These are phyloP conservation scores for Karalla daura DNA, from an alignment of 2,797 vertebrate species.

Conservation along the genomic window DNA sequence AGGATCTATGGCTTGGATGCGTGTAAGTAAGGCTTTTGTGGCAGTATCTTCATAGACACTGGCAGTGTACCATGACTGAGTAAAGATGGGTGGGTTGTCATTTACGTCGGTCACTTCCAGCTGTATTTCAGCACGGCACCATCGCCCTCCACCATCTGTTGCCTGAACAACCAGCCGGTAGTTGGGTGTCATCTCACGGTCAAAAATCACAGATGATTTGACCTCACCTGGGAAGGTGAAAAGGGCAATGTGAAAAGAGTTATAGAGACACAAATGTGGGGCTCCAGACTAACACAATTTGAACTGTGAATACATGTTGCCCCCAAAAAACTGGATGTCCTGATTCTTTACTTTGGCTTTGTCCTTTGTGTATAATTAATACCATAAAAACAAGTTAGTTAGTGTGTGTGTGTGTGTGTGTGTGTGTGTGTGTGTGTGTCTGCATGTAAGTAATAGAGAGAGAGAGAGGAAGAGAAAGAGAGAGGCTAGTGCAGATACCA, in stretches of 20 bases:
- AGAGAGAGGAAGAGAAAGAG: too few relatives aligned
- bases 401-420: too few relatives aligned
- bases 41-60: constrained; percentile 94
- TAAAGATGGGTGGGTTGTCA: constrained; percentile 94
- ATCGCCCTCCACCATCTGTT: constrained; percentile 91
- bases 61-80: constrained; percentile 85
- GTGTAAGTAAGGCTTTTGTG: constrained; percentile 92
- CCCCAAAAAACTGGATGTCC: too few relatives aligned
- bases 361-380: too few relatives aligned
- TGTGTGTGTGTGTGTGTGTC: too few relatives aligned
- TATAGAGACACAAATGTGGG: neutral
- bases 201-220: constrained; percentile 87
- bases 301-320: too few relatives aligned
- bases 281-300: too few relatives aligned
- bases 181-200: constrained; percentile 87
- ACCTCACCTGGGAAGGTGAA: constrained; percentile 87
- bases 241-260: constrained; percentile 2
- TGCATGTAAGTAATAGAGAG: too few relatives aligned
- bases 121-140: constrained; percentile 88
- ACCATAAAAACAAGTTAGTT: too few relatives aligned
- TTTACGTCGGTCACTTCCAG: constrained; percentile 93
- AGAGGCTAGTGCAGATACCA: too few relatives aligned
- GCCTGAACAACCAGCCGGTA: constrained; percentile 90
- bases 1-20: constrained; percentile 94
- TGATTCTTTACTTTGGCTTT: too few relatives aligned